Evolutionary conservation across 2,797 vertebrate species (phyloP), one percentile per base, ranked within the genome.

Genomic region (Harpagifer antarcticus): DNA sequence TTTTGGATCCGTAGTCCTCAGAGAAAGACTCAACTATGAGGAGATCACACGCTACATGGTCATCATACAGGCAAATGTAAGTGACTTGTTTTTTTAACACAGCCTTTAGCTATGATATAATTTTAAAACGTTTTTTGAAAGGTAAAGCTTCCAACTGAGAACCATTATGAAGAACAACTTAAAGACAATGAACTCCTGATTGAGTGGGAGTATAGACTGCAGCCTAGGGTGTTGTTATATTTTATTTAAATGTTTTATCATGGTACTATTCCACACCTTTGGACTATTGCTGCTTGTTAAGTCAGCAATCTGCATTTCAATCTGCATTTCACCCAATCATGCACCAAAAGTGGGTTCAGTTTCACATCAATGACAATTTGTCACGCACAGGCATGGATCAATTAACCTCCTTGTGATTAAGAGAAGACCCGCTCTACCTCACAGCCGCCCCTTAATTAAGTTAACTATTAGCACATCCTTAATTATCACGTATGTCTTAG

Each of bases 11-110:
- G 95, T 99, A 3, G 96, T 99, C 72, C 94, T 99, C 50, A 93
- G 95, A 74, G 96, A 98, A 86, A 95, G 98, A 62, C 94, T 99
- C 48, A 99, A 99, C 94, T 99, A 99, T 16, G 98, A 99, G 89
- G 97, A 98, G 64, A 98, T 96, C 87, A 98, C 96, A 0, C 97
- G 95, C 13, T 99, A 99, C 79, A 96, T 96, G 83, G 95, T 99
- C 86, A 95, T 98, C 82, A 94, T 99, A 79, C 97, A 99, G 86
- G 98, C 98, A 45, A 99, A 98, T 49, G 98, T 99, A 91, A 97
- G 98, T 72, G 37, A 1, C 5, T 48, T 27, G 20, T 33, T 37
- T 6, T 37, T 9, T 37, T 37, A 37, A 37, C 33, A 37, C 33
- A 37, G 33, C 33, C 33, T 37, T 37, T 4, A 27, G 27, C 27